Base-by-base conservation (phyloP, 2,888 invertebrate genomes). In the Nomada hirtipes region DNA sequence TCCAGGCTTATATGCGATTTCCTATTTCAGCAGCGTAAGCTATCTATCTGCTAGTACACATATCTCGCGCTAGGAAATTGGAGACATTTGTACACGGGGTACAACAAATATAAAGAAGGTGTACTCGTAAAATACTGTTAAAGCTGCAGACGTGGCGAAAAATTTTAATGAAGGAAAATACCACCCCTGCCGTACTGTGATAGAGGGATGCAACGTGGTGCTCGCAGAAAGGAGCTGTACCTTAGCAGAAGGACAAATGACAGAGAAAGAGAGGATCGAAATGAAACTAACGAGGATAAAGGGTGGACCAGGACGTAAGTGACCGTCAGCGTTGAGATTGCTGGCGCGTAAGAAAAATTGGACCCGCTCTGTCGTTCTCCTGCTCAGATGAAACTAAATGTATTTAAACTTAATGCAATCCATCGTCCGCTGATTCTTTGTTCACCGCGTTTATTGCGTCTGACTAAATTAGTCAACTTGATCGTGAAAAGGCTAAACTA, bases 121-220 rank as follows among this genome's bases (percentile, higher is more conserved):
- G 68, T 52, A 74, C 80, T 84, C 74, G 80, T 78, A 67, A 82
- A 76, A 77, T 29, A 61, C 82, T 89, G 91, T 89, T 90, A 91
- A 90, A 89, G 75, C 86, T 60, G 76, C 77, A 68, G 79, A 86
- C 87, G 86, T 85, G 88, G 87, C 79, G 89, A 85, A 88, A 90
- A 91, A 91, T 90, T 88, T 88, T 90, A 91, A 91, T 89, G 89
- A 89, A 90, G 86, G 86, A 84, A 84, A 79, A 86, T 76, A 80
- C 73, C 82, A 65, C 75, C 88, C 78, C 83, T 82, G 61, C 72
- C 75, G 80, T 84, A 82, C 83, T 76, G 88, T 89, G 90, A 91
- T 90, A 90, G 91, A 91, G 89, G 86, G 83, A 78, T 36, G 36
- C 36, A 67, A 71, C 55, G 61, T 50, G 55, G 53, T 52, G 80